These are phyloP conservation scores for Melanotaenia trifasciata DNA, from an alignment of 2,797 vertebrate species.

Conservation along the genomic window DNA sequence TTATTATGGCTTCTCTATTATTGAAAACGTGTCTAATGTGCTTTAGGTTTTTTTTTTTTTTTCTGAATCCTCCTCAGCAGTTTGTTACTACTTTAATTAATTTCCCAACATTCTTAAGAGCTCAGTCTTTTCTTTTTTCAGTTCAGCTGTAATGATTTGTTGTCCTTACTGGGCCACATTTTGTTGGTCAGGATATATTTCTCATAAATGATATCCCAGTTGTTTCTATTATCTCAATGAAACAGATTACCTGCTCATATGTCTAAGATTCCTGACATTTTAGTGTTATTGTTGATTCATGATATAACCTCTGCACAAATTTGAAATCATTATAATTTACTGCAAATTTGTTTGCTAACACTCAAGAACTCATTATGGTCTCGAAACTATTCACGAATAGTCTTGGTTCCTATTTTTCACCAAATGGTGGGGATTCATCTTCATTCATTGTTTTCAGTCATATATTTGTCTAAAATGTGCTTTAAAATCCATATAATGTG, in stretches of 20 bases:
- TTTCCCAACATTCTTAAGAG: constrained; percentile 10
- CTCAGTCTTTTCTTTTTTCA: neutral
- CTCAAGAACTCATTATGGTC: neutral
- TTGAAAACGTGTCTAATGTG: constrained; percentile 6
- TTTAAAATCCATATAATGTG: neutral
- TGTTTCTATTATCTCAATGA: constrained; percentile 11
- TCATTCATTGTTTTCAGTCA: neutral
- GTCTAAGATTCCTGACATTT: neutral
- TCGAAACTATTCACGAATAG: neutral
- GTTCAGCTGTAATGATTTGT: constrained; percentile 15
- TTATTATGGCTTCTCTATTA: constrained; percentile 1
- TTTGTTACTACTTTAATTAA: constrained; percentile 21
- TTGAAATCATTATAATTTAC: neutral
- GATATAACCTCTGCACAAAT: neutral
- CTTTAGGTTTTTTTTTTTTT: neutral
- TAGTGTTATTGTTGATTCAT: neutral
- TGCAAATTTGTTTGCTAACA: neutral
- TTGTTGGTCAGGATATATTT: constrained; percentile 8
- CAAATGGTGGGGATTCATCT: too few relatives aligned
- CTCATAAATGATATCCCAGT: constrained; percentile 8
- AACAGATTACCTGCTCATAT: constrained; percentile 1
- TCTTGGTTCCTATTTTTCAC: neutral
- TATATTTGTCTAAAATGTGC: neutral
- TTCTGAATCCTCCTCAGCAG: neutral
- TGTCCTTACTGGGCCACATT: neutral